A percentile compares a stretch with the other conserved stretches of the same genome.
phyloP scores from a whole-genome alignment of 2,888 invertebrate genomes.

The Machimus rusticus region DNA sequence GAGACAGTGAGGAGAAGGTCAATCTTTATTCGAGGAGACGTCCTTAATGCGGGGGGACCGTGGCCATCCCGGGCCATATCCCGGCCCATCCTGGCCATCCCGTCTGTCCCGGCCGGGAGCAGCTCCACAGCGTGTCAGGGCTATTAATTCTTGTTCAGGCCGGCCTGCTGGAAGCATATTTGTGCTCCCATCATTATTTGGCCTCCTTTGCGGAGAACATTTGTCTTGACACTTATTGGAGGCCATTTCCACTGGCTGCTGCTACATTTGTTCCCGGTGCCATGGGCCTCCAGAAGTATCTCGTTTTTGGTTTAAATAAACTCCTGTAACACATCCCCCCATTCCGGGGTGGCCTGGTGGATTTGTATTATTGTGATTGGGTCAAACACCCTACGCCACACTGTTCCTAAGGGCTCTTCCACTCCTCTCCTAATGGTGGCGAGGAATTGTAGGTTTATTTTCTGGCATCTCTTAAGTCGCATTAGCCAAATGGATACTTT shows the following conservation, averaged over 20 bases:
- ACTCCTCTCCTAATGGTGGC: background rate
- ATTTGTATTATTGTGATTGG: constrained; percentile 37
- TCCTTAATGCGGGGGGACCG: background rate
- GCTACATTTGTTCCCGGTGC: background rate
- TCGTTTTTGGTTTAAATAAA: constrained; percentile 37
- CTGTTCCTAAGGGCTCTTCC: background rate
- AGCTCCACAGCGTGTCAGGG: constrained; percentile 42
- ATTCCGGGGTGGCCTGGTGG: background rate
- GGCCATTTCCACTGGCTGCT: constrained; percentile 28
- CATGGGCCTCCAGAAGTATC: background rate
- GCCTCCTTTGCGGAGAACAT: constrained; percentile 39
- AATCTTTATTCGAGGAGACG: constrained; percentile 23
- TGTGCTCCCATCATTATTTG: constrained; percentile 38
- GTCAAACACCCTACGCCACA: constrained; percentile 22
- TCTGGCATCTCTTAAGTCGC: constrained; percentile 21
- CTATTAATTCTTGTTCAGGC: constrained; percentile 43
- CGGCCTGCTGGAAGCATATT: constrained; percentile 41
- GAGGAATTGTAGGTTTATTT: constrained; percentile 10
- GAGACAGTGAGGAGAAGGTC: constrained; percentile 5
- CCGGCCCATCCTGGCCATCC: background rate
- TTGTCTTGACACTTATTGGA: constrained; percentile 46
- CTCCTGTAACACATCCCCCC: constrained; percentile 32
- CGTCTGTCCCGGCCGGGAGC: background rate
- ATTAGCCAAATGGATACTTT: constrained; percentile 41
- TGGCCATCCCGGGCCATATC: background rate